Evolutionary conservation across 2,113 vertebrate genomes (phyloP).

Genomic region (Indri indri): DNA sequence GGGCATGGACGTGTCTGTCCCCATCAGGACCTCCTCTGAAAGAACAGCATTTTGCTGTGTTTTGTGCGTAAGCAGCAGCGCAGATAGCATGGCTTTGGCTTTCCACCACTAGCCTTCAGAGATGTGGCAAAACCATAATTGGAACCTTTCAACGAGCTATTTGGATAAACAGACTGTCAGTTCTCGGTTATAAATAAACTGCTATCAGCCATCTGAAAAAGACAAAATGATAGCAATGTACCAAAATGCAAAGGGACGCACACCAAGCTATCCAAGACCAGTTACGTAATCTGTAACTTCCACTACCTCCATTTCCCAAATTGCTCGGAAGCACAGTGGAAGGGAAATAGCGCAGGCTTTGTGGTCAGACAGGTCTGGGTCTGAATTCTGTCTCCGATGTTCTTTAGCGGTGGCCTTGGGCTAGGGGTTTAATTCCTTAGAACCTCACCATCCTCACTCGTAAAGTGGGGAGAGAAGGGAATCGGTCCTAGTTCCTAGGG

Average conservation of each 20-base stretch:
- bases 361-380: neutral
- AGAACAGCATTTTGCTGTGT: neutral
- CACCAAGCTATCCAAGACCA: neutral
- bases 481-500: neutral
- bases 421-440: neutral
- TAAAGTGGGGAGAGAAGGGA: neutral
- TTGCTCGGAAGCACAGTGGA: neutral
- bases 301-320: neutral
- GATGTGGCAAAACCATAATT: slow-evolving; percentile 4
- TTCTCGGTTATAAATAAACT: slow-evolving; percentile 65
- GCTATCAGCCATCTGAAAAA: slow-evolving; percentile 46
- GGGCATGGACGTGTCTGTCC: neutral
- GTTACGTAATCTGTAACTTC: neutral
- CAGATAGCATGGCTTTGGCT: neutral
- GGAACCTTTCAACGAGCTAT: slow-evolving; percentile 54
- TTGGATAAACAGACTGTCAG: slow-evolving; percentile 62
- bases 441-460: neutral
- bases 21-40: neutral
- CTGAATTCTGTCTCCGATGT: neutral
- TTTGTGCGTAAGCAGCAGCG: neutral
- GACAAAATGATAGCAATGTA: slow-evolving; percentile 55
- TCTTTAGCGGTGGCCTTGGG: neutral
- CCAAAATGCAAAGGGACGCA: slow-evolving; percentile 3
- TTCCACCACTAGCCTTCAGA: slow-evolving; percentile 49
- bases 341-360: neutral